These are phyloP conservation scores for Tetramorium bicarinatum DNA, from an alignment of 2,888 invertebrate genomes.

Conservation along the genomic window DNA sequence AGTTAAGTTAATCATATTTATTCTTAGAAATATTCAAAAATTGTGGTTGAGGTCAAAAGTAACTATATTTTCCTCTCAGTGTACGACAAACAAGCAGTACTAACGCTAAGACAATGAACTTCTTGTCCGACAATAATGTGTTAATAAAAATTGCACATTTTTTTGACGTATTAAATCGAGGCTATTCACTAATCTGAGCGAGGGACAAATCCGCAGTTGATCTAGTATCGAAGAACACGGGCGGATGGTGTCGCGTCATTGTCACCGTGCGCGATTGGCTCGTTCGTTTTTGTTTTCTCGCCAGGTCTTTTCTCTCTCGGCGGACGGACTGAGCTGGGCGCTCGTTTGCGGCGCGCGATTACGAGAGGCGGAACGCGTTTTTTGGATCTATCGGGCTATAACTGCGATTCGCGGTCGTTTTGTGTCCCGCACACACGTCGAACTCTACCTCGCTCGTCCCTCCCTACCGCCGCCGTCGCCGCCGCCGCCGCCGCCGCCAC, in stretches of 20 bases:
- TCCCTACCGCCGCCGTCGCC: conserved; percentile 41
- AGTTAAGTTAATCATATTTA: too few relatives aligned
- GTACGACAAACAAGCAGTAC: too few relatives aligned
- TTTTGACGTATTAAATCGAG: background rate
- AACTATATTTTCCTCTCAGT: too few relatives aligned
- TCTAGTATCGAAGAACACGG: conserved; percentile 52
- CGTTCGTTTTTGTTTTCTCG: conserved; percentile 50
- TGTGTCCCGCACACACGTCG: conserved; percentile 41
- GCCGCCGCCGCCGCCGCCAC: conserved; percentile 20
- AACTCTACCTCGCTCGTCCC: conserved; percentile 49
- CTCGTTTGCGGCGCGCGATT: conserved; percentile 54
- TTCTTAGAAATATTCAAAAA: too few relatives aligned
- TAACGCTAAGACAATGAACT: background rate
- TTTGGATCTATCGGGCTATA: conserved; percentile 74
- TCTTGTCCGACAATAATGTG: background rate
- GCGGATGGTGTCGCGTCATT: conserved; percentile 26
- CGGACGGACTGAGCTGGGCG: conserved; percentile 4
- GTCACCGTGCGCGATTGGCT: conserved; percentile 32
- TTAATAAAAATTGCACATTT: background rate
- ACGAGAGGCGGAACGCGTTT: conserved; percentile 68
- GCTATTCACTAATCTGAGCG: background rate
- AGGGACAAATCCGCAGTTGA: conserved; percentile 18
- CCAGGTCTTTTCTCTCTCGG: conserved; percentile 2
- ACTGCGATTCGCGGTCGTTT: conserved; percentile 58
- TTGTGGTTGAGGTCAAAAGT: too few relatives aligned